phyloP scores from a whole-genome alignment of 1,140 invertebrate genomes.

The Drosophila kohkoa region DNA sequence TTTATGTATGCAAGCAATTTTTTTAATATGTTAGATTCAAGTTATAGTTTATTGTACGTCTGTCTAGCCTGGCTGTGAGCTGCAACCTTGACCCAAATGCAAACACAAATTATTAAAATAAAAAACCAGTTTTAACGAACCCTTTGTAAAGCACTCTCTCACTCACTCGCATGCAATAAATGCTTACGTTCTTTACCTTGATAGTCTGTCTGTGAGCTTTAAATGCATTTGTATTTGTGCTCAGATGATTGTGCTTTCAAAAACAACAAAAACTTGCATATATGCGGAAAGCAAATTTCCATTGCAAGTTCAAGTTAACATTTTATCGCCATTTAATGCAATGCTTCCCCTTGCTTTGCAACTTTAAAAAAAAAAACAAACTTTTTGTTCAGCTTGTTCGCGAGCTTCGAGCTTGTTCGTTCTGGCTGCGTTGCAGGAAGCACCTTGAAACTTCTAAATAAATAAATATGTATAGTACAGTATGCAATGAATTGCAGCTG shows the following conservation, averaged over 20 bases:
- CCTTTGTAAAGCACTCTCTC: conserved; percentile 52
- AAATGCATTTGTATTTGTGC: conserved; percentile 27
- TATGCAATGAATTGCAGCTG: conserved; percentile 37
- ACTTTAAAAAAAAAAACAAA: conserved; percentile 59
- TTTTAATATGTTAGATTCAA: conserved; percentile 31
- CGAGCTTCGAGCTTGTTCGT: conserved; percentile 4
- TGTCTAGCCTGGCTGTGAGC: conserved; percentile 56
- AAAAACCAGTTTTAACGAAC: conserved; percentile 76
- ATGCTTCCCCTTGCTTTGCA: conserved; percentile 67
- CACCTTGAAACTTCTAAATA: conserved; percentile 83
- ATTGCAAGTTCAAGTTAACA: conserved; percentile 75
- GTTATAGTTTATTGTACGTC: conserved; percentile 21
- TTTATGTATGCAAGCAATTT: conserved; percentile 6
- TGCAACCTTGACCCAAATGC: conserved; percentile 74
- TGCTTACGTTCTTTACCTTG: conserved; percentile 67
- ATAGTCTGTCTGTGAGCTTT: conserved; percentile 34
- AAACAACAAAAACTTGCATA: conserved; percentile 38
- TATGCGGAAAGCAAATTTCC: conserved; percentile 72
- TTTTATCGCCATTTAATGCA: conserved; percentile 74
- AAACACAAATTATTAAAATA: conserved; percentile 57
- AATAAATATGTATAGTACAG: conserved; percentile 40
- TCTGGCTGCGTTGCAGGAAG: conserved; percentile 68
- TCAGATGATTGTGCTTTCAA: conserved; percentile 50
- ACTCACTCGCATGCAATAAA: conserved; percentile 47
- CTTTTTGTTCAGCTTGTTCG: conserved; percentile 38